A percentile compares a stretch with the other conserved stretches of the same genome.
Evolutionary conservation across 1,140 invertebrate genomes (phyloP).

Genomic region (Trialeurodes vaporariorum): DNA sequence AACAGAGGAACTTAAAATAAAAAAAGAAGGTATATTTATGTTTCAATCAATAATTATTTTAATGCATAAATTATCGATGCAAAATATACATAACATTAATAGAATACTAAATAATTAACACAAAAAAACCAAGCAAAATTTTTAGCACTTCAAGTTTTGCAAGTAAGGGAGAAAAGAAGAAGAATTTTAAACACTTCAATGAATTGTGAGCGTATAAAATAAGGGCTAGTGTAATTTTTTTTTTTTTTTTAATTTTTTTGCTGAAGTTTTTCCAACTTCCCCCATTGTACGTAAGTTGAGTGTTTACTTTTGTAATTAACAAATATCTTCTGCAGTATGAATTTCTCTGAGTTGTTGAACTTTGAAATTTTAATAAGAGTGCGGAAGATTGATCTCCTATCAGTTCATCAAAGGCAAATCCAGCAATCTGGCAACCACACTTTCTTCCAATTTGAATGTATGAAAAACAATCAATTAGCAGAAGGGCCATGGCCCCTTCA

Average conservation of each 20-base stretch:
- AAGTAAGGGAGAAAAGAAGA: neutral
- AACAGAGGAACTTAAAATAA: neutral
- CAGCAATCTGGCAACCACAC: no score
- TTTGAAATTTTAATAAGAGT: no score
- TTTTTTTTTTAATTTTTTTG: neutral
- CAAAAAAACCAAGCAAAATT: neutral
- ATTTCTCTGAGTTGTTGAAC: no score
- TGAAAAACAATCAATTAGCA: no score
- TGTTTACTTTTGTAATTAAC: no score
- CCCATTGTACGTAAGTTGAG: no score
- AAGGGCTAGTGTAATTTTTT: neutral
- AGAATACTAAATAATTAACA: neutral
- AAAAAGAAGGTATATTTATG: neutral
- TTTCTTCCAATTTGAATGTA: no score
- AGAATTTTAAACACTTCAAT: neutral
- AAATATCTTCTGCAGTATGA: no score
- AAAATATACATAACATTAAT: neutral
- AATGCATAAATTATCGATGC: neutral
- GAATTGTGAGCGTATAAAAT: neutral
- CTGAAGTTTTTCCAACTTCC: neutral
- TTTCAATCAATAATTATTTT: neutral
- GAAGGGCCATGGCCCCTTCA: no score
- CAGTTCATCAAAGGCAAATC: no score
- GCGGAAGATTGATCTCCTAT: no score
- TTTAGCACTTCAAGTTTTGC: neutral